A percentile compares a stretch with the other conserved stretches of the same genome.
Conservation (phyloP, 2,888 invertebrate genomes). For the Tortricodes alternella region DNA sequence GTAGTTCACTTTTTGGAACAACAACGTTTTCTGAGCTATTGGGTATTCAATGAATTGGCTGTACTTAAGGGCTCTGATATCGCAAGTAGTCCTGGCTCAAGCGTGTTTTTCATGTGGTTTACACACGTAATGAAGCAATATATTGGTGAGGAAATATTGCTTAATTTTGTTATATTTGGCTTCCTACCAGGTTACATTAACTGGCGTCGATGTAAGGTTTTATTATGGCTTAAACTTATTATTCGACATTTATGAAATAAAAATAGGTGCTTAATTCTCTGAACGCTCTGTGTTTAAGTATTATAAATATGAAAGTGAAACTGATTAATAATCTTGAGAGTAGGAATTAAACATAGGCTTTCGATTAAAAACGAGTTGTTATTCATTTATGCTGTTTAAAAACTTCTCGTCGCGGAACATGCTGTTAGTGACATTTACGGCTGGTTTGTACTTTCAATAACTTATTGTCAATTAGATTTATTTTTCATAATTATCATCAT, state of each 20-base stretch:
- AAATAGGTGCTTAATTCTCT: slow-evolving; percentile 5
- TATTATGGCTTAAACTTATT: slow-evolving; percentile 32
- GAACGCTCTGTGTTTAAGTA: background rate
- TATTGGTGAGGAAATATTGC: slow-evolving; percentile 55
- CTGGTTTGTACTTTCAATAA: too few species aligned
- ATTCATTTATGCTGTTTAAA: background rate
- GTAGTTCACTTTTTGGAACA: too few species aligned
- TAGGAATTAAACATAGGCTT: slow-evolving; percentile 1
- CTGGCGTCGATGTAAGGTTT: slow-evolving; percentile 36
- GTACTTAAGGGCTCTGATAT: background rate
- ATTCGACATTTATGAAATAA: slow-evolving; percentile 18
- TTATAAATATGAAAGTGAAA: background rate
- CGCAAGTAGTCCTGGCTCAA: slow-evolving; percentile 24
- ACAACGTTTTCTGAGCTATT: too few species aligned
- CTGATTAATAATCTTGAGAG: background rate
- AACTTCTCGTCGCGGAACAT: background rate
- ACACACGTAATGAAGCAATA: slow-evolving; percentile 61
- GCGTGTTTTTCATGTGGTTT: slow-evolving; percentile 47
- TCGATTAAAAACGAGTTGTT: slow-evolving; percentile 1
- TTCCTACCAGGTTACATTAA: slow-evolving; percentile 38
- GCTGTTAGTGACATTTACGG: slow-evolving; percentile 2
- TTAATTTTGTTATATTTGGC: slow-evolving; percentile 38
- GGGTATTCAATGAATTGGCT: slow-evolving; percentile 15
- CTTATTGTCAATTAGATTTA: too few species aligned
- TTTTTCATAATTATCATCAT: too few species aligned